Conservation (phyloP, 2,113 vertebrate species). For the Ceyx melanurus region DNA sequence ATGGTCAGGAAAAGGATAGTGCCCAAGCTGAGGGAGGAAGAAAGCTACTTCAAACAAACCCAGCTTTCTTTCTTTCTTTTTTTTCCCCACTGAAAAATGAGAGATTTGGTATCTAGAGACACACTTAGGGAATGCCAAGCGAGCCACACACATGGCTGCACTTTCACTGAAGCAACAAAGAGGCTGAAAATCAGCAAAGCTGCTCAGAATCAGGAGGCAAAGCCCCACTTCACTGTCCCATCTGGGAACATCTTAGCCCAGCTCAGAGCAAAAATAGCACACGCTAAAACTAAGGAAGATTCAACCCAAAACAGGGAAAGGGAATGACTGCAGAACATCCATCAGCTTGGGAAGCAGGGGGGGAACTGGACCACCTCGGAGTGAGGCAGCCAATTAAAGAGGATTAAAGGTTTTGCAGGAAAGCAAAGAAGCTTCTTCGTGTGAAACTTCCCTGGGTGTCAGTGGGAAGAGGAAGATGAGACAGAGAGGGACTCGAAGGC, state of each 20-base stretch:
- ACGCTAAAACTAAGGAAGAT: neutral
- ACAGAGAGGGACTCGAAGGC: neutral
- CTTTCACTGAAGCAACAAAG: neutral
- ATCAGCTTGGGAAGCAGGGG: neutral
- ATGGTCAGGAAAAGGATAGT: neutral
- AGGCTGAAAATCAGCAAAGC: neutral
- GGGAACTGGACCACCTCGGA: neutral
- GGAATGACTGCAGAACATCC: neutral
- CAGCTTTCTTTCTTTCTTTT: neutral
- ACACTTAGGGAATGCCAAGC: fast-evolving
- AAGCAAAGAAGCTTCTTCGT: neutral
- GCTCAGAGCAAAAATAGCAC: neutral
- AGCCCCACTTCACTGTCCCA: neutral
- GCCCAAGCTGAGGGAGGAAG: neutral
- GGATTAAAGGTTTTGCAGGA: conserved; percentile 6
- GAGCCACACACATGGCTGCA: neutral
- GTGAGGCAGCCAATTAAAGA: neutral
- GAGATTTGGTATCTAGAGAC: neutral
- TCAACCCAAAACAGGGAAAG: neutral
- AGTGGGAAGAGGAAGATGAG: neutral
- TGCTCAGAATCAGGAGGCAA: neutral
- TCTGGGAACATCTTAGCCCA: neutral
- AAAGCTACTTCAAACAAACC: neutral
- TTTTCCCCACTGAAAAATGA: neutral
- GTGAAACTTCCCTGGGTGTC: neutral